These are phyloP conservation scores for Tuberolachnus salignus DNA, from an alignment of 2,888 invertebrate genomes.

Conservation along the genomic window DNA sequence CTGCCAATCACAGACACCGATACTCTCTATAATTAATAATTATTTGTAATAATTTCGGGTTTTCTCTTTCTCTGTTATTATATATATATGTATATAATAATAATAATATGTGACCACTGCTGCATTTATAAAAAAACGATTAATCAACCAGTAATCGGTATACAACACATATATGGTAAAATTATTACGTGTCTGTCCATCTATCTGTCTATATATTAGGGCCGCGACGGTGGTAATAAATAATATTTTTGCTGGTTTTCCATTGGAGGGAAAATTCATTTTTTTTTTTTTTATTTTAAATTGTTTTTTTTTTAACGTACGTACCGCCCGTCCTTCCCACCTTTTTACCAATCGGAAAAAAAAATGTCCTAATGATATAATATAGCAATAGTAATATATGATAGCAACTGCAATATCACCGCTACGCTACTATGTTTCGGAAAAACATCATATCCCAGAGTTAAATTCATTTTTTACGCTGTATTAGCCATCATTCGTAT, in stretches of 20 bases:
- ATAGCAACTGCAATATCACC: constrained; percentile 20
- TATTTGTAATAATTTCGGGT: constrained; percentile 50
- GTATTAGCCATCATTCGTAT: background rate
- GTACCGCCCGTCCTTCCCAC: background rate
- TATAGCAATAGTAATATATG: constrained; percentile 50
- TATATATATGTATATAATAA: too few relatives aligned
- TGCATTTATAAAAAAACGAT: constrained; percentile 52
- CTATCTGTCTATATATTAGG: constrained; percentile 49
- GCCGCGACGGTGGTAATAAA: constrained; percentile 44
- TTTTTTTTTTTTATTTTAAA: constrained; percentile 17
- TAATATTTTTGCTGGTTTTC: constrained; percentile 49
- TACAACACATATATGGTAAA: constrained; percentile 51
- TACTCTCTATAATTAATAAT: constrained; percentile 46
- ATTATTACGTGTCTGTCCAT: constrained; percentile 54
- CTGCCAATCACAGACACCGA: constrained; percentile 47
- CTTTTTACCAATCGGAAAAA: constrained; percentile 38
- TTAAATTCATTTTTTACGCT: constrained; percentile 22
- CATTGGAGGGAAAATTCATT: constrained; percentile 40
- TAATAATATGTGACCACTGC: constrained; percentile 46
- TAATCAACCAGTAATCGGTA: constrained; percentile 54
- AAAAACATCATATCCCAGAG: constrained; percentile 21
- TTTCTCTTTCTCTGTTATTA: constrained; percentile 49
- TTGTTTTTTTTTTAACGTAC: constrained; percentile 52
- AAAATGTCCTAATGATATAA: constrained; percentile 51
- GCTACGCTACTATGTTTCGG: constrained; percentile 15